Evolutionary conservation across 2,797 vertebrate species (phyloP).

Genomic region (Poecile montanus): DNA sequence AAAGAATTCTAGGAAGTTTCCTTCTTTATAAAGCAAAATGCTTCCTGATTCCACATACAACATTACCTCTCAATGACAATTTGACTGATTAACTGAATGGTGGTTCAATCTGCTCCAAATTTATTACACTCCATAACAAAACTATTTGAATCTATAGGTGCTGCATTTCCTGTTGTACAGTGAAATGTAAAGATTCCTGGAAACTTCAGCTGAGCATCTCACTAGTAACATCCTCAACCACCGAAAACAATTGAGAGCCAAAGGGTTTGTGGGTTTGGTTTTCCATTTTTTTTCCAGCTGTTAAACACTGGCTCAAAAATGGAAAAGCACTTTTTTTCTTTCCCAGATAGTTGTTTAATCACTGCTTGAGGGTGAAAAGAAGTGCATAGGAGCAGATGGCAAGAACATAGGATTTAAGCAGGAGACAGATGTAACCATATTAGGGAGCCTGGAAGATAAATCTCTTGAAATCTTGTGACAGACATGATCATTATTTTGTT

Average conservation of each 20-base stretch:
- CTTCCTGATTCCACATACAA: background rate
- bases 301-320: background rate
- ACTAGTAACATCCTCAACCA: background rate
- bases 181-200: background rate
- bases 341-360: constrained; percentile 36
- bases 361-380: constrained; percentile 58
- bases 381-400: constrained; percentile 74
- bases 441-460: constrained; percentile 68
- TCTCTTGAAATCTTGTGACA: constrained; percentile 65
- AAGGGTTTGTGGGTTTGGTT: background rate
- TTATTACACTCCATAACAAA: background rate
- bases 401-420: constrained; percentile 77
- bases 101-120: background rate
- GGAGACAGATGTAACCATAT: constrained; percentile 72
- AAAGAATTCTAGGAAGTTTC: constrained; percentile 29
- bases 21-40: background rate
- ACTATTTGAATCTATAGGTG: background rate
- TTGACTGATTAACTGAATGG: background rate
- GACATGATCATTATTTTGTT: constrained; percentile 57
- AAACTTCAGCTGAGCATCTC: background rate
- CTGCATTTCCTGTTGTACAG: background rate
- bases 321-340: background rate
- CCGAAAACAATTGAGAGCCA: background rate
- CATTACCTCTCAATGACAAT: background rate
- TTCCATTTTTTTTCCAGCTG: background rate